A percentile compares a stretch with the other conserved stretches of the same genome.
phyloP scores from a whole-genome alignment of 2,797 vertebrate species.

The Poeciliopsis infans region DNA sequence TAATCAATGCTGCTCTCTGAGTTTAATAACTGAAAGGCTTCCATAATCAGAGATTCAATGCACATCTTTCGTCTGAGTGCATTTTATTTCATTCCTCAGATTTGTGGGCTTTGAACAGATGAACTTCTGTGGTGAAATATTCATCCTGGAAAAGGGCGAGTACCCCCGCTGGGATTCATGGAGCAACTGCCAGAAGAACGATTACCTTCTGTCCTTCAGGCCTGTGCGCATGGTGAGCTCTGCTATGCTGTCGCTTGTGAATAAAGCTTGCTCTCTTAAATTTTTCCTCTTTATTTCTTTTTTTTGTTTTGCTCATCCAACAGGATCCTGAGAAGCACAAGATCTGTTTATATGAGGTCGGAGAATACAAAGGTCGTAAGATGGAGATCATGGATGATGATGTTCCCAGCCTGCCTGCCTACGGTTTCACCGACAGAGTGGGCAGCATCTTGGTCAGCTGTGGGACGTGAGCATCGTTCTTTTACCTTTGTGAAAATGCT shows the following conservation, averaged over 20 bases:
- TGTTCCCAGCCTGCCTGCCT: constrained; percentile 80
- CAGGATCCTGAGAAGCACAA: constrained; percentile 82
- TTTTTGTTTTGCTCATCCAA: neutral
- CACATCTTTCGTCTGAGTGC: neutral
- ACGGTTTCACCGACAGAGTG: constrained; percentile 83
- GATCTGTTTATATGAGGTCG: constrained; percentile 81
- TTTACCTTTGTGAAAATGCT: neutral
- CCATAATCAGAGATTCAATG: neutral
- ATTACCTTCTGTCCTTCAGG: constrained; percentile 85
- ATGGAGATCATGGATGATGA: constrained; percentile 87
- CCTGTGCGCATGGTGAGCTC: constrained; percentile 82
- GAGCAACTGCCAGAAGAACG: constrained; percentile 86
- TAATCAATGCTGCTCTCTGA: constrained; percentile 1
- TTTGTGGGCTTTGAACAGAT: constrained; percentile 85
- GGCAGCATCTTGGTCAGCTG: constrained; percentile 82
- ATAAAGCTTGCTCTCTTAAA: neutral
- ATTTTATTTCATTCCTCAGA: constrained; percentile 40
- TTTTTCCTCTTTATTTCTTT: neutral
- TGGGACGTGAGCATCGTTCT: constrained; percentile 74
- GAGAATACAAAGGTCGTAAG: constrained; percentile 84
- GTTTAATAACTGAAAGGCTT: neutral
- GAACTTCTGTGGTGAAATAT: constrained; percentile 86
- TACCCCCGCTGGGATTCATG: constrained; percentile 87
- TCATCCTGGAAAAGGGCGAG: constrained; percentile 87
- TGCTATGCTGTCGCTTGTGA: neutral